Evolutionary conservation across 2,888 invertebrate species (phyloP), one percentile per base, ranked within the genome.

Genomic region (Stenurella melanura): DNA sequence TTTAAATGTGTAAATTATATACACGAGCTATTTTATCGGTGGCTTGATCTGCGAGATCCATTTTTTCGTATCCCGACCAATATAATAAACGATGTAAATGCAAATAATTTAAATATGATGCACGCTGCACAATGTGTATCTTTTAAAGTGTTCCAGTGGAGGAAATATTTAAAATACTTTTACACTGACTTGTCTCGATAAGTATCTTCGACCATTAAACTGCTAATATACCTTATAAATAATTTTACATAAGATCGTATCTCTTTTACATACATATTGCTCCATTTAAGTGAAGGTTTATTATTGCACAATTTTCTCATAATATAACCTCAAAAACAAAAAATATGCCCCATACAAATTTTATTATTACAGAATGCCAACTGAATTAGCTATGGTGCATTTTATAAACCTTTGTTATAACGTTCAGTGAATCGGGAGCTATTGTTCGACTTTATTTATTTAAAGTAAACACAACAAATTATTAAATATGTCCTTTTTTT

Each of bases 211-310:
- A 77, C 73, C 79, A 76, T 81, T 79, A 74, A 81, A 78, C 78
- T 60, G 71, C 75, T 78, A 79, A 81, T 81, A 78, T 72, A 64
- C 78, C 77, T 71, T 74, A 79, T 81, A 81, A 81, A 81, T 81
- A 78, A 79, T 81, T 78, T 80, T 77, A 70, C 61, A 38, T 69
- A 64, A 77, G 75, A 79, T 78, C 67, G 18, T 78, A 78, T 78
- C 78, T 75, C 26, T 30, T 34, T 21, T 75, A 69, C 70, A 70
- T 68, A 74, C 60, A 70, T 68, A 74, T 54, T 75, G 73, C 67
- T 73, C 73, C 60, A 34, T n/a, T 69, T 30, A 30, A 30, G 56
- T 19, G 58, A 50, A 70, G 60, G 21, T 70, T 60, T 58, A 15
- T 57, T 21, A 21, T 54, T 60, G 58, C 60, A 19, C 69, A 34